Evolutionary conservation across 2,113 vertebrate genomes (phyloP).

Genomic region (Etheostoma spectabile): DNA sequence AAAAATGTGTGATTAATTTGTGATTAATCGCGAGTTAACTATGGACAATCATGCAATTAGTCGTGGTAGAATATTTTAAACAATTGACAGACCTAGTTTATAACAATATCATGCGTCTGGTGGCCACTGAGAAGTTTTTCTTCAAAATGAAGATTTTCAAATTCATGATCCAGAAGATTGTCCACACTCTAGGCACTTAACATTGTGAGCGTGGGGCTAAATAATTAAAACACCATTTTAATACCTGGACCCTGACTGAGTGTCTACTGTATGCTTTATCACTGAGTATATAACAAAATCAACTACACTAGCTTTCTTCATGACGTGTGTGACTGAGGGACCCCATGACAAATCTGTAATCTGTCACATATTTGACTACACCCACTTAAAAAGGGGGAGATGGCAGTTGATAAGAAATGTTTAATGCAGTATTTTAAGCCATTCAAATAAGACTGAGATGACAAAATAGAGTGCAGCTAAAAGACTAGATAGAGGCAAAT

Average conservation of each 20-base stretch:
- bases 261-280: neutral
- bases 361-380: neutral
- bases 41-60: too few relatives aligned
- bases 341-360: slow-evolving; percentile 4
- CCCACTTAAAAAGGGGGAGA: neutral
- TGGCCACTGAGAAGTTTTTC: too few relatives aligned
- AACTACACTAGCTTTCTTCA: neutral
- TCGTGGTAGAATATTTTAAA: too few relatives aligned
- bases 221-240: neutral
- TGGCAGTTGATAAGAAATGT: neutral
- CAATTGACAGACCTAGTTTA: too few relatives aligned
- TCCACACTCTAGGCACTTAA: too few relatives aligned
- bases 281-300: slow-evolving; percentile 13
- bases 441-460: neutral
- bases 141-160: too few relatives aligned
- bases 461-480: neutral
- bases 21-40: too few relatives aligned
- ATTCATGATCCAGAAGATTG: too few relatives aligned
- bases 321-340: neutral
- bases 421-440: neutral
- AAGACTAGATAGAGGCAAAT: neutral
- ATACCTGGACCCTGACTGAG: neutral
- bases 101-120: too few relatives aligned
- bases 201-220: too few relatives aligned
- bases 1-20: too few relatives aligned